Conservation (phyloP, 2,888 invertebrate genomes). For the Entomobrya multifasciata region DNA sequence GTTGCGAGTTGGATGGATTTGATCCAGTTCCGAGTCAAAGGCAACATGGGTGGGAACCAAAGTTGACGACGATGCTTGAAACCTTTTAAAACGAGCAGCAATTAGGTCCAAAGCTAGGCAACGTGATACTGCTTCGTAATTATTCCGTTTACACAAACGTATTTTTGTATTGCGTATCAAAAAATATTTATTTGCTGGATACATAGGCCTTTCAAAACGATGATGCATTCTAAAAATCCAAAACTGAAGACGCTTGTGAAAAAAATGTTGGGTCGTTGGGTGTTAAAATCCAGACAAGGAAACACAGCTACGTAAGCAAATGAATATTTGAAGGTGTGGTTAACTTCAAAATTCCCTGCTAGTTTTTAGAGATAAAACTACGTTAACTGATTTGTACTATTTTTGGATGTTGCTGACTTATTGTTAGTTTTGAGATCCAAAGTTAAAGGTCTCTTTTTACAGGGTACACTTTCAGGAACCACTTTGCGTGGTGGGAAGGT, state of each 20-base stretch:
- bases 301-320: conserved; percentile 88
- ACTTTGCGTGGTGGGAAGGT: neutral
- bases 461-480: neutral
- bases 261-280: conserved; percentile 88
- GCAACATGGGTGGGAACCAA: too few species aligned
- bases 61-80: too few species aligned
- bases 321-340: conserved; percentile 78
- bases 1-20: too few species aligned
- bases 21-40: too few species aligned
- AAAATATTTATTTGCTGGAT: too few species aligned
- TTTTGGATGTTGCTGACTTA: conserved; percentile 11
- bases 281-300: conserved; percentile 90
- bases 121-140: conserved; percentile 86
- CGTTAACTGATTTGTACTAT: conserved; percentile 56
- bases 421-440: neutral
- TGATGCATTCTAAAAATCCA: conserved; percentile 87
- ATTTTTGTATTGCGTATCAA: too few species aligned
- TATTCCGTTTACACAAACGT: too few species aligned
- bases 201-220: conserved; percentile 86
- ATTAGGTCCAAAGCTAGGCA: conserved; percentile 86
- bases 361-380: conserved; percentile 47
- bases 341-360: conserved; percentile 82
- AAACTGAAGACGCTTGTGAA: conserved; percentile 90
- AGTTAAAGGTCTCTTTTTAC: conserved; percentile 20
- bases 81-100: too few species aligned